Evolutionary conservation across 92 coral and sea anemone genomes (phyloP).

Genomic region (Parazoanthus darwini): DNA sequence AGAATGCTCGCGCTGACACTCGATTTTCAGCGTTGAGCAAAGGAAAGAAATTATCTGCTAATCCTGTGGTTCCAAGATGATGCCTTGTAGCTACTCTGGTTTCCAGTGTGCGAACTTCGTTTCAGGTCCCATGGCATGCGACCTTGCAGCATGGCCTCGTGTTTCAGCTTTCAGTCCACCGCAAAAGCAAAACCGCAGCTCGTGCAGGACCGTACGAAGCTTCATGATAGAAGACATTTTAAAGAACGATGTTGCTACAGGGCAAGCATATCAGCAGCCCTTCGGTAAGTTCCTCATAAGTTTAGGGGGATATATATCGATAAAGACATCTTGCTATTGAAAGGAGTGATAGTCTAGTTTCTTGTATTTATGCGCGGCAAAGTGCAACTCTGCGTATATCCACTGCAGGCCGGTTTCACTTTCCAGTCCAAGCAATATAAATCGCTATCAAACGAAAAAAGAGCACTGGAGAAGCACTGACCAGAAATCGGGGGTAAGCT

Average conservation of each 20-base stretch:
- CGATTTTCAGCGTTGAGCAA: background rate
- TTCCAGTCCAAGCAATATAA: background rate
- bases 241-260: constrained; percentile 41
- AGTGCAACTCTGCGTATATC: background rate
- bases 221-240: constrained; percentile 81
- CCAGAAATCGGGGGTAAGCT: background rate
- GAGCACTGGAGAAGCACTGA: background rate
- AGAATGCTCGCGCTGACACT: background rate
- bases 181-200: constrained; percentile 18
- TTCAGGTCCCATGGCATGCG: background rate
- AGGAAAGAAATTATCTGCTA: background rate
- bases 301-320: background rate
- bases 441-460: background rate
- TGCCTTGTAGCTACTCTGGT: constrained; percentile 25
- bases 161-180: constrained; percentile 51
- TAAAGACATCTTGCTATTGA: background rate
- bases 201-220: constrained; percentile 38
- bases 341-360: background rate
- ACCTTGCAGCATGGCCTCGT: constrained; percentile 48
- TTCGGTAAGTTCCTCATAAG: constrained; percentile 1
- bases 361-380: too few relatives aligned
- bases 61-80: background rate
- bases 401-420: background rate
- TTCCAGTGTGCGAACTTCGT: constrained; percentile 21
- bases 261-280: background rate